Base-by-base conservation (phyloP, 2,888 invertebrate species). In the Drosophila helvetica region DNA sequence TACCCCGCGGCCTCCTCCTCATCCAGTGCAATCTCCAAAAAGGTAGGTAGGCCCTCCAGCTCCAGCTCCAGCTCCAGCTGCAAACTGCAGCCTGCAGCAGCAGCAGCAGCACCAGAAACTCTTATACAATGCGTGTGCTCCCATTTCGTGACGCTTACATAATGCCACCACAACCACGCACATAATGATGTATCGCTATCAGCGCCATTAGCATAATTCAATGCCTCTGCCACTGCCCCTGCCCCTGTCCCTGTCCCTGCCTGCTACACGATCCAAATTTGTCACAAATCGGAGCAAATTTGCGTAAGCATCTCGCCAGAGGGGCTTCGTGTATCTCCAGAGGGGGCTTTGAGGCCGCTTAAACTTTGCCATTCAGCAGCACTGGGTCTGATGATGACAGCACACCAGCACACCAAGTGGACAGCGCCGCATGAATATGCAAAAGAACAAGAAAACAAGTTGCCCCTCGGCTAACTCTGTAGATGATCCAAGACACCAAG, bases 301-400 rank as follows among this genome's bases (percentile, higher is more conserved):
- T 71, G 62, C 68, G 82, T 66, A 72, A 75, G 66, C 61, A 54
- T 58, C 43, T 68, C 54, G 55, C 68, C 53, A 12, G 53, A 52
- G 45, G 33, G 19, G 27, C 5, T 22, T 22, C 22, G 22, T 22
- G 22, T 22, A 22, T 56, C 18, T 27, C 38, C 38, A 62, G 42
- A 19, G 17, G 64, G 18, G n/a, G 10, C 19, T 27, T 42, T 19
- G 73, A 75, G 38, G 38, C 38, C 66, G 65, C 65, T 75, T 78
- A 73, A 83, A 75, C 84, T 86, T 86, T 83, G 88, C 73, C 84
- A 88, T 88, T 88, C 64, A 67, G 12, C 17, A 50, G 66, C 69
- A 64, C 25, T 25, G 25, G 25, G 6, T 7, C 6, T 25, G 25
- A 67, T 43, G 57, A 19, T 58, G 58, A 27, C 38, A 15, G 38